Percentiles rank a stretch among this genome's conserved stretches.
Conservation (phyloP, 1,140 invertebrate species). For the Drosophila paulistorum region DNA sequence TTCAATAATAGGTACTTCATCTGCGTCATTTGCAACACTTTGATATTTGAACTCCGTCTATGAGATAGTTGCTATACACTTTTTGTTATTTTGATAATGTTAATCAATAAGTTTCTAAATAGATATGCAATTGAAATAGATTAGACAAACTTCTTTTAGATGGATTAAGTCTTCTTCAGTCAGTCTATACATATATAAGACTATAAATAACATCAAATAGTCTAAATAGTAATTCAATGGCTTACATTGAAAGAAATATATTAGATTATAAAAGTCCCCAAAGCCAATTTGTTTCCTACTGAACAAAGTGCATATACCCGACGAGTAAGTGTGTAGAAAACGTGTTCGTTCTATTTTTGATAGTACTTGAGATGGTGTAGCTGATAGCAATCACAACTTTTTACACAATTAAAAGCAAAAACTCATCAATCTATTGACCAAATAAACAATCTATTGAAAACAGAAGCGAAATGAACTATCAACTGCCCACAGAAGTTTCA, state of each 20-base stretch:
- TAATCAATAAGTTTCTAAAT: too few relatives aligned
- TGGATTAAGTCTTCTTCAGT: too few relatives aligned
- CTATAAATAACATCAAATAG: too few relatives aligned
- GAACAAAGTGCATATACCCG: background rate
- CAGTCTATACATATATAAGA: too few relatives aligned
- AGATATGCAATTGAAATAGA: too few relatives aligned
- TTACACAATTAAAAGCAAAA: background rate
- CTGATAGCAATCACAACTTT: background rate
- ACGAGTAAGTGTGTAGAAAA: background rate
- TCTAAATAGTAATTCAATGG: too few relatives aligned
- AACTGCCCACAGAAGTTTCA: background rate
- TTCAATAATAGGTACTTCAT: conserved; percentile 63
- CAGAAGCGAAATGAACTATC: conserved; percentile 11
- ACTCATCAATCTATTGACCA: background rate
- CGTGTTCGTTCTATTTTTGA: background rate
- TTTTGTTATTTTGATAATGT: background rate
- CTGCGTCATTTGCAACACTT: conserved; percentile 69
- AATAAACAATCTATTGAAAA: background rate
- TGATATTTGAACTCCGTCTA: background rate
- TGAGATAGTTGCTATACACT: background rate
- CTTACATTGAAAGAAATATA: too few relatives aligned
- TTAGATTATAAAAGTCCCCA: too few relatives aligned
- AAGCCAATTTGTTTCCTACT: too few relatives aligned
- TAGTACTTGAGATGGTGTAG: background rate
- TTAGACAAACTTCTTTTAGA: too few relatives aligned